These are phyloP conservation scores for Neomonachus schauinslandi DNA, from an alignment of 2,113 vertebrate genomes.

Conservation along the genomic window DNA sequence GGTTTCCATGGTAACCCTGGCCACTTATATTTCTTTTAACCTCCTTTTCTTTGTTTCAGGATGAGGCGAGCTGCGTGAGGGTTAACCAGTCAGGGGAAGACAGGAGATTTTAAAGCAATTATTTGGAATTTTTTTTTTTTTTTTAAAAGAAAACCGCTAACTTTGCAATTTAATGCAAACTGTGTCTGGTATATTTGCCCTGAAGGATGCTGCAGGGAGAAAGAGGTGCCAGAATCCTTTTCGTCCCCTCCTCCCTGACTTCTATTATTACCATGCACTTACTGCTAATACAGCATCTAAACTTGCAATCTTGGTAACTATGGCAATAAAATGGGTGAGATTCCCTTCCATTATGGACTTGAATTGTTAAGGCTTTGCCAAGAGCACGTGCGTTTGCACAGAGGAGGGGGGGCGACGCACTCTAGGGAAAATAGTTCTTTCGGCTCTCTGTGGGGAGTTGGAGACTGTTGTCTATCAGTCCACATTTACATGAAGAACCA, in stretches of 20 bases:
- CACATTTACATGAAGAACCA: neutral
- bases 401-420: neutral
- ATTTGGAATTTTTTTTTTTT: slow-evolving; percentile 71
- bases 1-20: slow-evolving; percentile 87
- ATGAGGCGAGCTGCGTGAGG: slow-evolving; percentile 72
- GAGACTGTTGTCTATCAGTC: neutral
- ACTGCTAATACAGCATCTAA: slow-evolving; percentile 78
- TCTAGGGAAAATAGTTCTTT: slow-evolving; percentile 71
- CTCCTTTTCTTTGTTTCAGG: slow-evolving; percentile 83
- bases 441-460: slow-evolving; percentile 43
- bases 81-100: slow-evolving; percentile 79
- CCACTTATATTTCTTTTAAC: slow-evolving; percentile 87
- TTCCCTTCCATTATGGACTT: slow-evolving; percentile 66
- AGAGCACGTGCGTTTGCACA: slow-evolving; percentile 69
- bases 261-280: slow-evolving; percentile 78
- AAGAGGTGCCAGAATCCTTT: slow-evolving; percentile 71
- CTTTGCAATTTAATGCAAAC: slow-evolving; percentile 85
- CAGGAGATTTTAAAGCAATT: slow-evolving; percentile 80
- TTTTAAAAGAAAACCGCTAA: slow-evolving; percentile 77
- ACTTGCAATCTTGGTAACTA: slow-evolving; percentile 79
- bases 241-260: slow-evolving; percentile 75
- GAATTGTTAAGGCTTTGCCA: slow-evolving; percentile 64
- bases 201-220: slow-evolving; percentile 83
- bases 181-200: slow-evolving; percentile 83
- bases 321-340: slow-evolving; percentile 75